phyloP scores from a whole-genome alignment of 2,113 vertebrate species.

The Tursiops truncatus region DNA sequence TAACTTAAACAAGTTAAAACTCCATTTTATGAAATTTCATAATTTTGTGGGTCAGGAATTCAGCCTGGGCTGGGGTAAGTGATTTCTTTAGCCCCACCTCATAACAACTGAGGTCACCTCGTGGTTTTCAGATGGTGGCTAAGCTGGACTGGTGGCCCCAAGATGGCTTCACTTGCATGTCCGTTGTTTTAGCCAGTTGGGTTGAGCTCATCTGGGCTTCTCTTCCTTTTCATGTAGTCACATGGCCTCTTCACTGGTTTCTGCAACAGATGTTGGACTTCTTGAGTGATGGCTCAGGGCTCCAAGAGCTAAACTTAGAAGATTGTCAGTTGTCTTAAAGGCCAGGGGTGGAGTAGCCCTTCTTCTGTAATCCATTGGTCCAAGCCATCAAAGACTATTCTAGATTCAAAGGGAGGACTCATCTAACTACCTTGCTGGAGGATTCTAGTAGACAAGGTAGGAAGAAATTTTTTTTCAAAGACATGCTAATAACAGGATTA shows the following conservation, averaged over 20 bases:
- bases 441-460: background rate
- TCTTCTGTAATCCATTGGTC: background rate
- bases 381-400: background rate
- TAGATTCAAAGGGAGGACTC: background rate
- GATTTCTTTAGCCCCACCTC: background rate
- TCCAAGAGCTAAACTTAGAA: background rate
- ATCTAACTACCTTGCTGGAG: background rate
- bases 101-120: rapidly evolving
- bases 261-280: background rate
- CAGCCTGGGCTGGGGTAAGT: background rate
- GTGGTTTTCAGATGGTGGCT: background rate
- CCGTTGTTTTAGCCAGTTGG: background rate
- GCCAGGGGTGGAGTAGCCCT: background rate
- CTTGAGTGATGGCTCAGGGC: background rate
- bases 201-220: background rate
- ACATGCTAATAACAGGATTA: background rate
- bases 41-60: background rate
- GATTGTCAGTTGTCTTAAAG: background rate
- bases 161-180: background rate
- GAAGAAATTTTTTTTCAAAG: background rate
- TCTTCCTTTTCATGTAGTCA: background rate
- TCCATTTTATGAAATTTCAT: background rate
- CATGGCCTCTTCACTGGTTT: background rate
- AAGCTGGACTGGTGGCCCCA: background rate
- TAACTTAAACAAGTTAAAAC: background rate